Evolutionary conservation across 2,888 invertebrate genomes (phyloP).

Genomic region (Pogonocherus hispidulus): DNA sequence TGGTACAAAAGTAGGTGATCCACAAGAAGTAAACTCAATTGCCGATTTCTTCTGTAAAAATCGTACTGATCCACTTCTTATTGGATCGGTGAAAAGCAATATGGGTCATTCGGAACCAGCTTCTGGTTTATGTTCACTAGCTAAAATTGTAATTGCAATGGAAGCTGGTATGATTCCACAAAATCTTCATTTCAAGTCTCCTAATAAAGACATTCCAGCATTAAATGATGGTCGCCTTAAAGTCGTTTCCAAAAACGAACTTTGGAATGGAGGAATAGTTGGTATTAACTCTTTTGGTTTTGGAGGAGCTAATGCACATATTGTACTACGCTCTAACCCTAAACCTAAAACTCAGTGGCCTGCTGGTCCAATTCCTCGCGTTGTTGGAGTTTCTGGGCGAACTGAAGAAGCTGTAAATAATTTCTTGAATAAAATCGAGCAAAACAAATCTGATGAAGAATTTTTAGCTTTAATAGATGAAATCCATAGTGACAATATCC

Average conservation of each 20-base stretch:
- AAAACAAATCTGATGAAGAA: slow-evolving; percentile 77
- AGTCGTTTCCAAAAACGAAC: slow-evolving; percentile 86
- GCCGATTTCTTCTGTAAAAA: slow-evolving; percentile 91
- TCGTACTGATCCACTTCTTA: slow-evolving; percentile 83
- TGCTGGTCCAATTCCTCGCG: slow-evolving; percentile 74
- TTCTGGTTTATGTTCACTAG: slow-evolving; percentile 90
- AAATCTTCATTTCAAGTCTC: slow-evolving; percentile 89
- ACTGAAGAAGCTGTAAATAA: slow-evolving; percentile 83
- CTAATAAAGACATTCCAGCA: slow-evolving; percentile 94
- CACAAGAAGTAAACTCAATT: slow-evolving; percentile 96
- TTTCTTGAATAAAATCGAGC: slow-evolving; percentile 76
- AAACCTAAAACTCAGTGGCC: slow-evolving; percentile 76
- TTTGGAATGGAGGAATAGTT: slow-evolving; percentile 92
- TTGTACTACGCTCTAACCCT: slow-evolving; percentile 85
- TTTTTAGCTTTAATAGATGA: slow-evolving; percentile 84
- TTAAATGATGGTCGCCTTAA: slow-evolving; percentile 90
- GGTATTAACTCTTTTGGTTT: slow-evolving; percentile 98
- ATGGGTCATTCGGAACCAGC: slow-evolving; percentile 99
- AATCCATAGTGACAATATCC: slow-evolving; percentile 78
- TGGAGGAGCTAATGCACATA: slow-evolving; percentile 97
- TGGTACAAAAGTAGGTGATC: slow-evolving; percentile 98
- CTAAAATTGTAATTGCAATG: slow-evolving; percentile 94
- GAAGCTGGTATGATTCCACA: slow-evolving; percentile 90
- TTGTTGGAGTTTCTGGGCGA: slow-evolving; percentile 87
- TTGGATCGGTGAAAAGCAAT: slow-evolving; percentile 98